phyloP scores from a whole-genome alignment of 2,113 vertebrate species.

The Gnathonemus longibarbis region DNA sequence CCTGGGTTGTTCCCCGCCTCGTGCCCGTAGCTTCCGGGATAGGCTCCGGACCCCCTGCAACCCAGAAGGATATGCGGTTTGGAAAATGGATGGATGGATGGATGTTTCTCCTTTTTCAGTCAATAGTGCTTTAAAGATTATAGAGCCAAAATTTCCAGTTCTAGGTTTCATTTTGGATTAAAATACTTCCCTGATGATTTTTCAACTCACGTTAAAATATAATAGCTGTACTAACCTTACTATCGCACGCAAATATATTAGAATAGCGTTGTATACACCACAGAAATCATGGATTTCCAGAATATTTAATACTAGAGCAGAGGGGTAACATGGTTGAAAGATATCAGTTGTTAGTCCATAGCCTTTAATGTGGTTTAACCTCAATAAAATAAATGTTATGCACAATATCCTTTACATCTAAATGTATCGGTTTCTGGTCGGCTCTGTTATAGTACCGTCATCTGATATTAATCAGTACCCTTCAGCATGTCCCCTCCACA shows the following conservation, averaged over 20 bases:
- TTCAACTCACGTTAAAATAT: conserved; percentile 31
- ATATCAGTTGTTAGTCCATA: not conserved
- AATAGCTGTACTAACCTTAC: not conserved
- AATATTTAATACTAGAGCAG: not conserved
- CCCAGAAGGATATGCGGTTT: no score
- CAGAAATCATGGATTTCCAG: not conserved
- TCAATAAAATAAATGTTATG: conserved; percentile 14
- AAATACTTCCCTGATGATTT: conserved; percentile 24
- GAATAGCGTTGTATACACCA: not conserved
- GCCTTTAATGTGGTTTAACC: conserved; percentile 14
- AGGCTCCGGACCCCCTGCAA: no score
- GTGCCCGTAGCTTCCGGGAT: no score
- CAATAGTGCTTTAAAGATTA: conserved; percentile 33
- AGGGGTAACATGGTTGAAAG: not conserved
- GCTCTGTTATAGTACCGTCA: not conserved
- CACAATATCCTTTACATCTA: conserved; percentile 3
- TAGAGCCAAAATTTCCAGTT: conserved; percentile 25
- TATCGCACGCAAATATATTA: not conserved
- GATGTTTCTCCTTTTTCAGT: conserved; percentile 23
- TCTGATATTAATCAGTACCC: not conserved
- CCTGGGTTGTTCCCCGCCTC: no score
- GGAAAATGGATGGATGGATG: no score
- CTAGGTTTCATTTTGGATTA: conserved; percentile 32
- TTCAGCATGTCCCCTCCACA: not conserved
- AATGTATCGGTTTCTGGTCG: conserved; percentile 10